Percentiles rank a stretch among this genome's conserved stretches.
Conservation (phyloP, 2,888 invertebrate species). For the Oligia latruncula region DNA sequence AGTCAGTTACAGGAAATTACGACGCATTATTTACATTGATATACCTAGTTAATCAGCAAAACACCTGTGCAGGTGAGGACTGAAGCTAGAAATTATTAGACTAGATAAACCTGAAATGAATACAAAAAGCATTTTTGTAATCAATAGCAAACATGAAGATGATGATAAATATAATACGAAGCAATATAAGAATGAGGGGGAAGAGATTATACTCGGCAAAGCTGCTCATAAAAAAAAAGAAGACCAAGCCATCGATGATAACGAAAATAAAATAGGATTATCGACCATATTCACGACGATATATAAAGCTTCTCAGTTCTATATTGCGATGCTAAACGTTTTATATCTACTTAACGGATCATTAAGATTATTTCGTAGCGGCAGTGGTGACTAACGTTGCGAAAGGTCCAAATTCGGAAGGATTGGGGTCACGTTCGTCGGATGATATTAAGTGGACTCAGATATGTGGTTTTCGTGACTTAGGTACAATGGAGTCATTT, state of each 20-base stretch:
- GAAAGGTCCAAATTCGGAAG: constrained; percentile 72
- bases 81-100: constrained; percentile 44
- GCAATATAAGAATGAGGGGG: constrained; percentile 21
- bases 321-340: constrained; percentile 59
- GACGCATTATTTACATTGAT: constrained; percentile 60
- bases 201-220: constrained; percentile 33
- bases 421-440: constrained; percentile 85
- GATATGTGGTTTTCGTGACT: constrained; percentile 86
- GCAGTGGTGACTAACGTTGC: constrained; percentile 50
- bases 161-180: constrained; percentile 18
- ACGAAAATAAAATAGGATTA: constrained; percentile 53
- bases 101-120: constrained; percentile 38
- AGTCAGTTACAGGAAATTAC: constrained; percentile 58
- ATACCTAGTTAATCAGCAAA: constrained; percentile 45
- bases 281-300: constrained; percentile 28
- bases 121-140: constrained; percentile 23
- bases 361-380: constrained; percentile 57
- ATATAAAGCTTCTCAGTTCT: constrained; percentile 50
- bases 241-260: constrained; percentile 22
- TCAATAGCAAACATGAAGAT: constrained; percentile 21
- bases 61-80: constrained; percentile 53
- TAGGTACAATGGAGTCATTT: constrained; percentile 58
- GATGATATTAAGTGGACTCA: constrained; percentile 83
- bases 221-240: constrained; percentile 44
- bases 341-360: constrained; percentile 58